phyloP scores from a whole-genome alignment of 2,888 invertebrate genomes.

The Eumerus sabulonum region DNA sequence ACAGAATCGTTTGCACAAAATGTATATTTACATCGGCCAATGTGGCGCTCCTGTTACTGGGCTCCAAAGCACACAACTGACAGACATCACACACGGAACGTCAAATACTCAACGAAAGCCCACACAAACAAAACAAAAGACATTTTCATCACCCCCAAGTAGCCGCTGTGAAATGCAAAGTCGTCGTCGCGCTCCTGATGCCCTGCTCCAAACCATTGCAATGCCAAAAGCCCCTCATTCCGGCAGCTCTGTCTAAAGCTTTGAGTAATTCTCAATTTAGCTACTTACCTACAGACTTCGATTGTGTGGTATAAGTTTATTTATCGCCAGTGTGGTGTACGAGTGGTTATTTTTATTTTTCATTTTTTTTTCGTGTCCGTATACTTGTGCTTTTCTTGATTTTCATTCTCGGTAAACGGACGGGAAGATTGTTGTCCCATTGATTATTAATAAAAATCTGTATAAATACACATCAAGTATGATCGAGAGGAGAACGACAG shows the following conservation, averaged over 20 bases:
- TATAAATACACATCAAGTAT: conserved; percentile 10
- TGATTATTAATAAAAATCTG: no score
- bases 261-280: conserved; percentile 40
- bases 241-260: conserved; percentile 25
- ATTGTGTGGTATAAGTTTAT: conserved; percentile 61
- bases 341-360: conserved; percentile 56
- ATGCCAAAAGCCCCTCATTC: conserved; percentile 19
- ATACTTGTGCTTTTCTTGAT: conserved; percentile 20
- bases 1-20: no score
- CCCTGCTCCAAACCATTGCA: not conserved
- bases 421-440: no score
- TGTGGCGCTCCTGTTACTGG: not conserved
- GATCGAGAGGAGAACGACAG: not conserved
- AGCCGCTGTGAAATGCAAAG: conserved; percentile 26
- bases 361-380: conserved; percentile 45
- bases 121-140: conserved; percentile 15
- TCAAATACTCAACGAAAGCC: not conserved
- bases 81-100: not conserved
- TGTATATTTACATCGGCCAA: no score
- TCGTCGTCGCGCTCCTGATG: no score
- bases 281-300: conserved; percentile 57
- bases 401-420: not conserved
- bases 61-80: not conserved
- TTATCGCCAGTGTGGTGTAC: conserved; percentile 45
- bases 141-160: not conserved